Evolutionary conservation across 2,797 vertebrate genomes (phyloP), one percentile per base, ranked within the genome.

Genomic region (Harpagifer antarcticus): DNA sequence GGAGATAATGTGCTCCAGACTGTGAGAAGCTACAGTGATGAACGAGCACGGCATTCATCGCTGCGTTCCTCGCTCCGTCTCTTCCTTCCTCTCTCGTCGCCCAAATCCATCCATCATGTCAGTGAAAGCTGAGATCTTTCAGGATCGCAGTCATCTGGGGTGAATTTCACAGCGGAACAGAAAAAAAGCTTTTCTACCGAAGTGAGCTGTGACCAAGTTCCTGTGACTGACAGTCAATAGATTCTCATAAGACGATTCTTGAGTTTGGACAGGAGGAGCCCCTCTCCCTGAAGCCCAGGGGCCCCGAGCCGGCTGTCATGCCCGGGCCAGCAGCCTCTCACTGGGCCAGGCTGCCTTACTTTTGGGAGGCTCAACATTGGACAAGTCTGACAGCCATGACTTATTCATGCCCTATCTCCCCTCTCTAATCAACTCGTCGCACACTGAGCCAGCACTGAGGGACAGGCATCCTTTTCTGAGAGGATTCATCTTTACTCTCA

Each of bases 81-180:
- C 65, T 45, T 73, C 64, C 65, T 65, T 59, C 58, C 68, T 72
- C 76, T 63, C 42, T 17, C 0, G 2, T 59, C 27, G 57, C 54
- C 50, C 4, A 10, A 56, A 82, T 74, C 64, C 42, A 86, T 87
- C 80, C 68, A 81, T 89, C 76, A 78, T 79, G 62, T 80, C 81
- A 48, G 55, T 62, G 66, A 72, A 43, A 45, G 62, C 40, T 62
- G 52, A 67, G 45, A 55, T 78, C 50, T 76, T 54, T 71, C 20
- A 75, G 66, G 62, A 69, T 59, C 37, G 4, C 44, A 61, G 74
- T 74, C 45, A 50, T 57, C 62, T 43, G 48, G 44, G 69, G 56
- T 69, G 62, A 50, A 57, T 59, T 59, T 77, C 27, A 54, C 23
- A 23, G 45, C 11, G n/a, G 56, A 71, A 68, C 31, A 62, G 16